Base-by-base conservation (phyloP, 2,888 invertebrate species). In the Meghimatium bilineatum region DNA sequence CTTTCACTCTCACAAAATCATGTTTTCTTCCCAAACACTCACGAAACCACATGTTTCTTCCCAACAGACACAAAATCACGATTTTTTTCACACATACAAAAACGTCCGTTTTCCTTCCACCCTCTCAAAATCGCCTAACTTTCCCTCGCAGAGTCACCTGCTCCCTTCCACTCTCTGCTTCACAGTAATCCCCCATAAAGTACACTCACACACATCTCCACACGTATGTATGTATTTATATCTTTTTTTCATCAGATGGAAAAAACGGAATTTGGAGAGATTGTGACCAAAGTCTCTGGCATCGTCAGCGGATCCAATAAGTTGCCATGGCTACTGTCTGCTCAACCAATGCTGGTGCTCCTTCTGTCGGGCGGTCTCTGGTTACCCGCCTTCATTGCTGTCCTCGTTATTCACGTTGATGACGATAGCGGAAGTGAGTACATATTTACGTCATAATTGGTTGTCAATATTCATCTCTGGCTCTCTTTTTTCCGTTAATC, bases 261-360 rank as follows among this genome's bases (percentile, higher is more conserved):
- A 56, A 88, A 88, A 63, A 86, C 88, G 14, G 89, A 90, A 66
- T 90, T 87, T 66, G 86, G 87, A 66, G 89, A 89, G 66, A 87
- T 91, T 26, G 84, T 91, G 38, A 84, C 88, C 71, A 86, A 86
- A 63, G 87, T 90, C 17, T 81, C 85, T 14, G 83, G 85, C 1
- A 86, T 87, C 23, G 72, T 83, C 66, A 77, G 82, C 63, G 86
- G 85, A 8, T 76, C 86, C 74, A 86, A 84, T 75, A 86, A 85
- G 77, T 80, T 89, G 44, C 85, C 87, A 29, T 89, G 89, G 85
- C 79, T 89, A 52, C 89, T 89, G 82, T 88, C 89, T 12, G 83
- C 89, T 8, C 85, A 86, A 81, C 90, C 90, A 14, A 75, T 87
- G 69, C 71, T 88, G 32, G 84, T 88, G 1, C 87, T 90, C 34